Evolutionary conservation across 2,113 vertebrate species (phyloP).

Genomic region (Brienomyrus longianalis): DNA sequence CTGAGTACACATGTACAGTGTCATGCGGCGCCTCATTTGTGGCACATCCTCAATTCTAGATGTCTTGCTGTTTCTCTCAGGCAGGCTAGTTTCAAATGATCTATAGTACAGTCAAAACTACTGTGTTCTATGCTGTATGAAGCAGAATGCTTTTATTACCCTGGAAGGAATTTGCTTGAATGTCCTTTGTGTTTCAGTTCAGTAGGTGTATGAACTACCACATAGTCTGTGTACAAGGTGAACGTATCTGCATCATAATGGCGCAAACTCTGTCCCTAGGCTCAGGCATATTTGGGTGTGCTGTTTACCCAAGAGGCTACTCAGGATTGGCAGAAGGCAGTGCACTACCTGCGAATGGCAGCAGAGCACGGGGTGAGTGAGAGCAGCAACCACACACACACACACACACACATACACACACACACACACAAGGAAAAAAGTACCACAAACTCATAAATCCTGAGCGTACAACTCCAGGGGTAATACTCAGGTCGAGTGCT

Average conservation of each 20-base stretch:
- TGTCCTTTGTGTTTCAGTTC: neutral
- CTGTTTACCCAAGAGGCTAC: conserved; percentile 63
- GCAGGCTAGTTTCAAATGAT: neutral
- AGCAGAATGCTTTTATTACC: neutral
- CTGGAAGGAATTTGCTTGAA: neutral
- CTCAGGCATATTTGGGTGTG: conserved; percentile 81
- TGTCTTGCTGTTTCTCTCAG: neutral
- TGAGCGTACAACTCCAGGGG: neutral
- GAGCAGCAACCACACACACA: neutral
- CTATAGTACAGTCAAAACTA: neutral
- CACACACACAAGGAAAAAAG: neutral
- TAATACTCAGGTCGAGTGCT: neutral
- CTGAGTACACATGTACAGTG: neutral
- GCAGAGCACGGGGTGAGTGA: conserved; percentile 67
- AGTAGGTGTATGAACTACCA: neutral
- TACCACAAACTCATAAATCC: neutral
- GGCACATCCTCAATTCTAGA: neutral
- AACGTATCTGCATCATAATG: neutral
- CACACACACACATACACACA: too few relatives aligned
- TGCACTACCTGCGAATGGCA: conserved; percentile 76
- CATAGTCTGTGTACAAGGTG: neutral
- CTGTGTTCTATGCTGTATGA: neutral
- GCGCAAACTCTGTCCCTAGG: conserved; percentile 51
- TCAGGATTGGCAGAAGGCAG: conserved; percentile 55
- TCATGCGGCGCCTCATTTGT: neutral